phyloP scores from a whole-genome alignment of 2,888 invertebrate species.

The Tipula helvola region DNA sequence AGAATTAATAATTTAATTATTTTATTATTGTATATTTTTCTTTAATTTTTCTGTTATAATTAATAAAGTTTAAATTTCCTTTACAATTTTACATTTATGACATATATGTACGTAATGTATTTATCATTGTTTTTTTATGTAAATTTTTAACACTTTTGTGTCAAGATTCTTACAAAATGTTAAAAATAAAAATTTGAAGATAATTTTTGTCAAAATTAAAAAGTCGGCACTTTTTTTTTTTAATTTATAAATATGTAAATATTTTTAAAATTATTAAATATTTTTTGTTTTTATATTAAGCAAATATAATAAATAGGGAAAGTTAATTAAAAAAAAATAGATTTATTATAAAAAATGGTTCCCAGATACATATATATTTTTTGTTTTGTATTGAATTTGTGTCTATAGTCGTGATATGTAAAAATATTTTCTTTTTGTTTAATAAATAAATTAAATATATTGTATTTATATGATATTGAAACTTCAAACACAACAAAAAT shows the following conservation, averaged over 20 bases:
- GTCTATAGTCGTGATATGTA: neutral
- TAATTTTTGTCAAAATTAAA: neutral
- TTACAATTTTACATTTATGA: constrained; percentile 4
- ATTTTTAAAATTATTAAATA: neutral
- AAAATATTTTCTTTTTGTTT: neutral
- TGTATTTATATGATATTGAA: neutral
- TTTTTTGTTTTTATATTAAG: neutral
- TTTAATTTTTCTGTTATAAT: neutral
- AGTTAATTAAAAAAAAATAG: neutral
- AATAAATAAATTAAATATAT: neutral
- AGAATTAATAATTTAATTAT: neutral
- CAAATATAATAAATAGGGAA: neutral
- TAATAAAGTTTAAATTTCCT: neutral
- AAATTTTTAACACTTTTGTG: neutral
- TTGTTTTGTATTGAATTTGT: neutral
- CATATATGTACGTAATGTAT: neutral
- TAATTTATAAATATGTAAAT: neutral
- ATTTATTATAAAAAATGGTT: neutral
- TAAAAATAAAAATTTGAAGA: neutral
- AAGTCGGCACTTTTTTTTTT: neutral
- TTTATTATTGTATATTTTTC: neutral
- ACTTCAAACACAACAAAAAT: neutral
- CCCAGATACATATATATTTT: neutral
- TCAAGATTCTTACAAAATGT: too few relatives aligned
- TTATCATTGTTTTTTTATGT: neutral